phyloP scores from a whole-genome alignment of 1,140 invertebrate genomes.

The Tetramorium simillimum region DNA sequence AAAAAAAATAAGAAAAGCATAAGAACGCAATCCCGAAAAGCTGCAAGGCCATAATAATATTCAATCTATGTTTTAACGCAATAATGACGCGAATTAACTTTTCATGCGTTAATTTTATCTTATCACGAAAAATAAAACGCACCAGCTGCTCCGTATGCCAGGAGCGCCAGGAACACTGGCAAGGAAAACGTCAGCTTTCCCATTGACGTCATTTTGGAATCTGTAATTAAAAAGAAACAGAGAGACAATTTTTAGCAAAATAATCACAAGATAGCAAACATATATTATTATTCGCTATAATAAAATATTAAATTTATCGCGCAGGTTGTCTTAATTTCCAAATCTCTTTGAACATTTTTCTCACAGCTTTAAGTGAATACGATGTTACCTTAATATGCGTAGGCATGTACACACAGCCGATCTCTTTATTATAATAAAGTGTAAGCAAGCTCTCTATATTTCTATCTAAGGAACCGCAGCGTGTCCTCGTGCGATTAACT shows the following conservation, averaged over 20 bases:
- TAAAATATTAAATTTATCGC: neutral
- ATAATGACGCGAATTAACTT: neutral
- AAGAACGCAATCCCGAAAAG: neutral
- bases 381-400: neutral
- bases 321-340: neutral
- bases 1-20: neutral
- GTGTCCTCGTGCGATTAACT: neutral
- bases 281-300: neutral
- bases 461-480: neutral
- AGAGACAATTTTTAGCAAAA: neutral
- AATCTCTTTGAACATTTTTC: neutral
- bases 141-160: constrained; percentile 63
- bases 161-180: constrained; percentile 42
- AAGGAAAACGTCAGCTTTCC: constrained; percentile 64
- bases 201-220: constrained; percentile 45
- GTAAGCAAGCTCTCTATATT: neutral
- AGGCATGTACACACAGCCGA: neutral
- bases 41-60: neutral
- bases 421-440: neutral
- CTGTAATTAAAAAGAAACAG: constrained; percentile 37
- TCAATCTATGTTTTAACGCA: neutral
- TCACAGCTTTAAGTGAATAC: neutral
- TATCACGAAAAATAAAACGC: constrained; percentile 41
- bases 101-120: constrained; percentile 15
- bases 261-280: neutral